These are phyloP conservation scores for Artibeus lituratus DNA, from an alignment of 2,797 vertebrate species.

Conservation along the genomic window DNA sequence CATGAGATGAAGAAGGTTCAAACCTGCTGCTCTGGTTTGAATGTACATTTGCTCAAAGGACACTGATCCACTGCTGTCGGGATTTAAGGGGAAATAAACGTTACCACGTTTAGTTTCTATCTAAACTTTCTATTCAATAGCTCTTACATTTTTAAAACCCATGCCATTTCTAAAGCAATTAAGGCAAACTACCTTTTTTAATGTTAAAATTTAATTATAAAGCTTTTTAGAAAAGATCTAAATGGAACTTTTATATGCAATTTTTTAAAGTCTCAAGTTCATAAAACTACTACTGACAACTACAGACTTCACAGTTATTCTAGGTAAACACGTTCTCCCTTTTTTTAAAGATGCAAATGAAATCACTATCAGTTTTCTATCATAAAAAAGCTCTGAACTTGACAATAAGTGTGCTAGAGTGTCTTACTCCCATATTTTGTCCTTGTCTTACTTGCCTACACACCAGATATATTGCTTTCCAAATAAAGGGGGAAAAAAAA, in stretches of 20 bases:
- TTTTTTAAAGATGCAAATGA: slow-evolving; percentile 49
- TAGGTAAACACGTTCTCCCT: neutral
- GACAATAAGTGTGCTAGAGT: neutral
- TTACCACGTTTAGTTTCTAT: neutral
- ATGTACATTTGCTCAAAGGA: neutral
- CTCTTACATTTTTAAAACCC: neutral
- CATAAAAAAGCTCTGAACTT: slow-evolving; percentile 33
- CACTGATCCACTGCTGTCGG: neutral
- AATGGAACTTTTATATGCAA: neutral
- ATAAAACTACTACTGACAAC: slow-evolving; percentile 45
- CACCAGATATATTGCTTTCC: neutral
- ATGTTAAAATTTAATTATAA: slow-evolving; percentile 38
- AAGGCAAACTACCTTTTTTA: neutral
- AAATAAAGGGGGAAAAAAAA: neutral
- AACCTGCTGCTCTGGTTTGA: neutral
- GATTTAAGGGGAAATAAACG: slow-evolving; percentile 29
- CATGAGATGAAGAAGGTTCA: neutral
- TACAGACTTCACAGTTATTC: neutral
- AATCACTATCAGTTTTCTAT: neutral
- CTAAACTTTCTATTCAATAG: neutral
- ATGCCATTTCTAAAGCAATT: slow-evolving; percentile 33
- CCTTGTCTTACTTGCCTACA: neutral
- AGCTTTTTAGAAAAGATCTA: slow-evolving; percentile 38
- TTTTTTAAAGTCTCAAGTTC: slow-evolving; percentile 40
- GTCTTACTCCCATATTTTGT: slow-evolving; percentile 8